A percentile compares a stretch with the other conserved stretches of the same genome.
These are phyloP conservation scores for Diploscapter pachys DNA, from an alignment of 1,140 invertebrate species.

Conservation along the genomic window DNA sequence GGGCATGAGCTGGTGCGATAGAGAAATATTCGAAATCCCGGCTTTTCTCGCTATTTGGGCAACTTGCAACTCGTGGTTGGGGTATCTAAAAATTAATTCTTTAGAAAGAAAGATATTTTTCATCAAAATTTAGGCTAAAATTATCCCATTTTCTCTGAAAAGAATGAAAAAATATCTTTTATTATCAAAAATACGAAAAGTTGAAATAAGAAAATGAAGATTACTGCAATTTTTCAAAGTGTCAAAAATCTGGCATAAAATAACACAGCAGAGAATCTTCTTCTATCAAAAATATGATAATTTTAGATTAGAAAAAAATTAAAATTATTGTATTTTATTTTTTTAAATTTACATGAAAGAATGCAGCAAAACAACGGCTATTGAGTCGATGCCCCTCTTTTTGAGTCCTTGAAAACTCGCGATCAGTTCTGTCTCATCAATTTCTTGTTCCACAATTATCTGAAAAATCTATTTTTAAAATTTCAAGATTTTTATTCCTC, in stretches of 20 bases:
- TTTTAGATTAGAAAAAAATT: background rate
- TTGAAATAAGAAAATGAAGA: too few species aligned
- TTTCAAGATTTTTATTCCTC: background rate
- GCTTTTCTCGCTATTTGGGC: constrained; percentile 76
- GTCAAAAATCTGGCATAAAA: background rate
- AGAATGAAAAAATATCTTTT: too few species aligned
- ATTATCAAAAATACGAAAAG: too few species aligned
- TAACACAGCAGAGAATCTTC: background rate
- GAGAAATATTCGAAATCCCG: constrained; percentile 84
- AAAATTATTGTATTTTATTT: constrained; percentile 2
- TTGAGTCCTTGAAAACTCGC: constrained; percentile 68
- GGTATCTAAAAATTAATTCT: constrained; percentile 62
- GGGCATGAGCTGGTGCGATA: constrained; percentile 89
- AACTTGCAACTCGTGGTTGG: constrained; percentile 79
- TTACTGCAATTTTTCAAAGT: too few species aligned
- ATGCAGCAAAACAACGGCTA: constrained; percentile 90
- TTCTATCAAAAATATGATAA: constrained; percentile 21
- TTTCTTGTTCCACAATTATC: constrained; percentile 49
- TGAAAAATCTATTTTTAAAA: constrained; percentile 1
- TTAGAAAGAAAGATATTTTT: background rate
- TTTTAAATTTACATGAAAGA: constrained; percentile 80
- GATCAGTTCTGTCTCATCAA: constrained; percentile 62
- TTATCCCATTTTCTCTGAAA: too few species aligned
- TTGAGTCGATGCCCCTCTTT: constrained; percentile 77
- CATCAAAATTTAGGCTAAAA: background rate